These are phyloP conservation scores for Elmis aenea DNA, from an alignment of 2,888 invertebrate genomes.

Conservation along the genomic window DNA sequence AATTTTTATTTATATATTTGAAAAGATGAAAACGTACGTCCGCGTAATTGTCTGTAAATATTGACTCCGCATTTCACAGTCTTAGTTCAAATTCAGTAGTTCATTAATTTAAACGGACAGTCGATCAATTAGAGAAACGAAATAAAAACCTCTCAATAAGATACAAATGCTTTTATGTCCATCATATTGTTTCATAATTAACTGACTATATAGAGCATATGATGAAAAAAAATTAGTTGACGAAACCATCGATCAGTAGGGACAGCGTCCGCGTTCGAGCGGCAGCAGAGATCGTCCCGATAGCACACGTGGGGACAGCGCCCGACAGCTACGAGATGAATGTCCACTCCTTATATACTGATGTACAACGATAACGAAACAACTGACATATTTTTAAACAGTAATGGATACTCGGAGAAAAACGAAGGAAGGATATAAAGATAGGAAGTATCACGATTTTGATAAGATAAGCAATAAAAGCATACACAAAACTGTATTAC, in stretches of 20 bases:
- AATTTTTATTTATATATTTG: too few relatives aligned
- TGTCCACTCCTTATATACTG: constrained; percentile 22
- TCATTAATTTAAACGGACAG: too few relatives aligned
- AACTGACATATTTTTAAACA: constrained; percentile 13
- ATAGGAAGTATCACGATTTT: constrained; percentile 24
- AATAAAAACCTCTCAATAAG: too few relatives aligned
- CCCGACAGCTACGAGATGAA: constrained; percentile 24
- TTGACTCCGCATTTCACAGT: too few relatives aligned
- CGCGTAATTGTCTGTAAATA: too few relatives aligned
- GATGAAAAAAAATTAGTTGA: too few relatives aligned
- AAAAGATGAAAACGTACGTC: too few relatives aligned
- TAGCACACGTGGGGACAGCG: constrained; percentile 27
- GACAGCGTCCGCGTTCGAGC: constrained; percentile 19
- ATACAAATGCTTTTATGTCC: too few relatives aligned
- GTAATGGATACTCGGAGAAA: constrained; percentile 7
- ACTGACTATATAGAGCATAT: too few relatives aligned
- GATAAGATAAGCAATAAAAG: constrained; percentile 20
- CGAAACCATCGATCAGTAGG: constrained; percentile 28
- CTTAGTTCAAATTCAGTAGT: too few relatives aligned
- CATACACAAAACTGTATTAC: neutral
- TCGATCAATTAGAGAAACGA: too few relatives aligned
- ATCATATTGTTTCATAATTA: too few relatives aligned
- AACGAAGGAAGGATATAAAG: constrained; percentile 20
- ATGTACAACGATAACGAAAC: constrained; percentile 15
- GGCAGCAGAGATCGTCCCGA: constrained; percentile 25